Evolutionary conservation across 2,113 vertebrate genomes (phyloP).

Genomic region (Osmerus eperlanus): DNA sequence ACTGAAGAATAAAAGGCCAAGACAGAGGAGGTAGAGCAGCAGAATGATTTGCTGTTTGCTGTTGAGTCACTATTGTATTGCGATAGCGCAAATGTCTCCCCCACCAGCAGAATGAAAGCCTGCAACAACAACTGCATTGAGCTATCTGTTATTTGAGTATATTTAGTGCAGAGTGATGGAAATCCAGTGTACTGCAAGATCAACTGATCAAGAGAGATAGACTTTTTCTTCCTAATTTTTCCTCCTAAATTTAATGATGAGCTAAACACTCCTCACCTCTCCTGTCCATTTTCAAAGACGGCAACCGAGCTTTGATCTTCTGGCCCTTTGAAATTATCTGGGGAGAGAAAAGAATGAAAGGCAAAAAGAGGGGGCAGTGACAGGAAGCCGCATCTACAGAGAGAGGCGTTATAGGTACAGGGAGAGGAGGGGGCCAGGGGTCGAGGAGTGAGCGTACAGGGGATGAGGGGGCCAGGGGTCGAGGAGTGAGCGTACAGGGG

Average conservation of each 20-base stretch:
- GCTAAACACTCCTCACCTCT: conserved; percentile 49
- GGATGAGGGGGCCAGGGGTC: neutral
- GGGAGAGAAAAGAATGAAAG: conserved; percentile 31
- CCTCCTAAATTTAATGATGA: conserved; percentile 64
- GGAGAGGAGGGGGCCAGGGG: conserved; percentile 13
- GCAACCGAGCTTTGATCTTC: conserved; percentile 61
- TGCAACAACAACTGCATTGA: conserved; percentile 42
- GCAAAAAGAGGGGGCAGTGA: neutral
- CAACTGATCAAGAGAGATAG: conserved; percentile 18
- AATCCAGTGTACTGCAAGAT: too few relatives aligned
- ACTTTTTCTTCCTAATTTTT: conserved; percentile 18
- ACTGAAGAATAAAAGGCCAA: neutral
- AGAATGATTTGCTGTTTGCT: too few relatives aligned
- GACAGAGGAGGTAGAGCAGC: too few relatives aligned
- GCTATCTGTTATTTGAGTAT: conserved; percentile 29
- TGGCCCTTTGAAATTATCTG: conserved; percentile 65
- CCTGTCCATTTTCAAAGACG: conserved; percentile 59
- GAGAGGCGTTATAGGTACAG: neutral
- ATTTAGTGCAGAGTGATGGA: conserved; percentile 2
- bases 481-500: neutral
- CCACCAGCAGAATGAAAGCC: neutral
- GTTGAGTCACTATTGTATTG: too few relatives aligned
- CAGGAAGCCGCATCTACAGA: neutral
- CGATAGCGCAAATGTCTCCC: neutral
- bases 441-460: neutral